Evolutionary conservation across 2,888 invertebrate species (phyloP).

Genomic region (Hedya salicella): DNA sequence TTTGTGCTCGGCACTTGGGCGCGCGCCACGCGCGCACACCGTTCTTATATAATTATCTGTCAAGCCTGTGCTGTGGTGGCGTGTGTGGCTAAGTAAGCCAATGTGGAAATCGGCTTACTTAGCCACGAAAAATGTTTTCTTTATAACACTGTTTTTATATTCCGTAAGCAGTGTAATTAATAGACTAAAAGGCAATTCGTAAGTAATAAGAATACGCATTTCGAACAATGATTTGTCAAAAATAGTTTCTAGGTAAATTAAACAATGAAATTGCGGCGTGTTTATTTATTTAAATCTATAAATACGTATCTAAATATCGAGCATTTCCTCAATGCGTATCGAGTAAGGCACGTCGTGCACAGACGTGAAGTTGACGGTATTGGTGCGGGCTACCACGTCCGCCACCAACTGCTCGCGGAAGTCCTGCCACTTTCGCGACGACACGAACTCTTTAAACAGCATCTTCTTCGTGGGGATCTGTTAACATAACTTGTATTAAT

Average conservation of each 20-base stretch:
- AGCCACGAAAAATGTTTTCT: no score
- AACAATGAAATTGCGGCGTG: background rate
- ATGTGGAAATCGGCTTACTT: no score
- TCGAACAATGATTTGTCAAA: background rate
- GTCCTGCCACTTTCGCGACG: constrained; percentile 83
- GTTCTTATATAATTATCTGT: no score
- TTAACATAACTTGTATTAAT: no score
- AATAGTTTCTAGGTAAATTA: background rate
- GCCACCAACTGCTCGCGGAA: constrained; percentile 80
- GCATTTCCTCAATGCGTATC: constrained; percentile 85
- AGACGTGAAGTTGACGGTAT: constrained; percentile 82
- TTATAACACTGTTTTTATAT: no score
- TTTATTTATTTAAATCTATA: constrained; percentile 1
- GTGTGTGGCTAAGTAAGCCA: no score
- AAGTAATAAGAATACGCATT: background rate
- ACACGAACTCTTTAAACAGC: constrained; percentile 83
- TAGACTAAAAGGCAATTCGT: no score
- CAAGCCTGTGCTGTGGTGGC: no score
- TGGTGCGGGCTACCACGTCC: constrained; percentile 77
- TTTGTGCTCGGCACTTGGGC: no score
- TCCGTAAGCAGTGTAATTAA: no score
- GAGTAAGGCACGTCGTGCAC: constrained; percentile 88
- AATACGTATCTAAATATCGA: constrained; percentile 62
- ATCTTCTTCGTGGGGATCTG: constrained; percentile 85
- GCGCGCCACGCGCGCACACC: no score